A percentile compares a stretch with the other conserved stretches of the same genome.
Conservation (phyloP, 1,140 invertebrate genomes). For the Leguminivora glycinivorella region DNA sequence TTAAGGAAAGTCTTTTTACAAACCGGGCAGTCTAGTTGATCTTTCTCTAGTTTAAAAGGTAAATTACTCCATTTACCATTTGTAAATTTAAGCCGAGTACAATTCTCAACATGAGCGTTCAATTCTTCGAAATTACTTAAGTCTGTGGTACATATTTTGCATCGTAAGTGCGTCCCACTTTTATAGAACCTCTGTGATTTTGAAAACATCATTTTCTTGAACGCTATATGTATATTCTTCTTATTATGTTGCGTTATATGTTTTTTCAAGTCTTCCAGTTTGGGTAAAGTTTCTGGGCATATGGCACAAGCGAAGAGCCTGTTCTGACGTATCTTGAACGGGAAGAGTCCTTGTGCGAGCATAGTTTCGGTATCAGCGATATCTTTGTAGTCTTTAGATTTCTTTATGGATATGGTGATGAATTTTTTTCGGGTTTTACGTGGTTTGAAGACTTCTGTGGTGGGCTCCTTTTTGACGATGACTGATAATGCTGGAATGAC, state of each 20-base stretch:
- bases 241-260: conserved; percentile 55
- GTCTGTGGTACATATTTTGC: conserved; percentile 58
- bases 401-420: conserved; percentile 35
- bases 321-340: conserved; percentile 67
- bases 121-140: conserved; percentile 52
- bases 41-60: conserved; percentile 67
- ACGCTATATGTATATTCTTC: conserved; percentile 54
- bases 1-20: conserved; percentile 73
- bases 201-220: conserved; percentile 63
- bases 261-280: conserved; percentile 55
- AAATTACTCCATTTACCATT: conserved; percentile 53
- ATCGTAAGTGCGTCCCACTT: conserved; percentile 41
- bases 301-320: conserved; percentile 52
- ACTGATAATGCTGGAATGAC: conserved; percentile 19
- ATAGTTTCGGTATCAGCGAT: conserved; percentile 49
- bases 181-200: conserved; percentile 60
- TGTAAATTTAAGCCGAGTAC: conserved; percentile 42
- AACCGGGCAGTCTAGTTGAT: conserved; percentile 73
- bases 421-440: conserved; percentile 42
- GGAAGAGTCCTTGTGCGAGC: conserved; percentile 57
- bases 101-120: conserved; percentile 53
- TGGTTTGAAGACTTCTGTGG: conserved; percentile 38
- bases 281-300: conserved; percentile 54
- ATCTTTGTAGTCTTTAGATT: conserved; percentile 21
- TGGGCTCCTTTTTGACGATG: conserved; percentile 47